Evolutionary conservation across 2,113 vertebrate genomes (phyloP).

Genomic region (Campylomormyrus numenius): DNA sequence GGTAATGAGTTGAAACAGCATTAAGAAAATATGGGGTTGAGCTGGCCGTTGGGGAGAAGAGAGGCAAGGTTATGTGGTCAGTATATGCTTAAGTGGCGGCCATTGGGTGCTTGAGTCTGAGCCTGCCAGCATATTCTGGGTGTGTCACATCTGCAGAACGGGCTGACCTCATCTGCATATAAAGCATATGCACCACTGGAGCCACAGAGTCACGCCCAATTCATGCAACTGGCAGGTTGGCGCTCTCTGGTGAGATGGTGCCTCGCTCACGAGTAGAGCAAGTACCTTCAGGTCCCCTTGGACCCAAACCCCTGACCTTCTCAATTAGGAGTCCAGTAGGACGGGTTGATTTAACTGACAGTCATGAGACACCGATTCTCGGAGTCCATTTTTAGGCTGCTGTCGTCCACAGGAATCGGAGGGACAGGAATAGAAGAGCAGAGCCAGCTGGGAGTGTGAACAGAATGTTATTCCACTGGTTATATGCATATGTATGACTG

Average conservation of each 20-base stretch:
- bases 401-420: background rate
- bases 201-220: background rate
- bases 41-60: no score
- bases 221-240: background rate
- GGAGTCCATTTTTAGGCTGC: background rate
- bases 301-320: slow-evolving; percentile 1
- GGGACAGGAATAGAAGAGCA: background rate
- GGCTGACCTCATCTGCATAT: background rate
- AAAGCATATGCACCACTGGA: background rate
- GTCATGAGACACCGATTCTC: background rate
- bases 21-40: background rate
- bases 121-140: background rate
- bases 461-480: background rate
- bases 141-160: background rate
- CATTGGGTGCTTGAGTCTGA: no score
- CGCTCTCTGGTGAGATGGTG: background rate
- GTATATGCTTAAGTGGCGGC: no score
- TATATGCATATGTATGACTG: background rate
- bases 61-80: no score
- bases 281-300: background rate
- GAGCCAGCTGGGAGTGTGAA: background rate
- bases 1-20: background rate
- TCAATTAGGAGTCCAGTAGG: background rate
- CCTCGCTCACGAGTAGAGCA: background rate
- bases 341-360: background rate